Evolutionary conservation across 2,113 vertebrate genomes (phyloP).

Genomic region (Trinectes maculatus): DNA sequence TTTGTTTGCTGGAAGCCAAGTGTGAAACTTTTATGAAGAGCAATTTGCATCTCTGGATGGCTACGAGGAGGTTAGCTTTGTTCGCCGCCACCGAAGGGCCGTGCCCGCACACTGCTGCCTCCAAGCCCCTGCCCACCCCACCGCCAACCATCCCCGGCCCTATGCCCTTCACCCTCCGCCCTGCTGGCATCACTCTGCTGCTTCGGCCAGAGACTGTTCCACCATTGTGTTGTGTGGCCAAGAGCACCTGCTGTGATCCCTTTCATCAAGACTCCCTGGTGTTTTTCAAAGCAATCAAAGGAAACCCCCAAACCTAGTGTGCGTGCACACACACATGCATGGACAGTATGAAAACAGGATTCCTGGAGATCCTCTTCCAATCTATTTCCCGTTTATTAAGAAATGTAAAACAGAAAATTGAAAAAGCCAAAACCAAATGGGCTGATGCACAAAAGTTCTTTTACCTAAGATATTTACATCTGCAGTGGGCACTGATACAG

Average conservation of each 20-base stretch:
- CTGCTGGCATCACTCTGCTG: constrained; percentile 59
- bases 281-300: constrained; percentile 57
- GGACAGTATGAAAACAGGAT: too few species aligned
- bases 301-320: neutral
- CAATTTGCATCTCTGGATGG: constrained; percentile 82
- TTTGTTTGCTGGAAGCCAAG: constrained; percentile 75
- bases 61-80: constrained; percentile 77
- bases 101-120: constrained; percentile 63
- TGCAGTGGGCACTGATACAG: too few species aligned
- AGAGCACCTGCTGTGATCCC: constrained; percentile 74
- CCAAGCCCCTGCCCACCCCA: constrained; percentile 60
- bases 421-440: too few species aligned
- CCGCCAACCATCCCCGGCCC: constrained; percentile 54
- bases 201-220: constrained; percentile 57
- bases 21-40: constrained; percentile 81
- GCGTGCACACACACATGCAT: constrained; percentile 11
- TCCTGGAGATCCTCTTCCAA: neutral
- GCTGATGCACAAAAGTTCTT: too few species aligned
- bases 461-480: too few species aligned
- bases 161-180: constrained; percentile 62
- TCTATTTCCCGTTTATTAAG: neutral
- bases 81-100: constrained; percentile 60
- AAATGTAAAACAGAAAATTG: neutral
- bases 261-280: constrained; percentile 65
- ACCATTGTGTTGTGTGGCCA: constrained; percentile 70